Evolutionary conservation across 1,140 invertebrate genomes (phyloP).

Genomic region (Drosophila asahinai): DNA sequence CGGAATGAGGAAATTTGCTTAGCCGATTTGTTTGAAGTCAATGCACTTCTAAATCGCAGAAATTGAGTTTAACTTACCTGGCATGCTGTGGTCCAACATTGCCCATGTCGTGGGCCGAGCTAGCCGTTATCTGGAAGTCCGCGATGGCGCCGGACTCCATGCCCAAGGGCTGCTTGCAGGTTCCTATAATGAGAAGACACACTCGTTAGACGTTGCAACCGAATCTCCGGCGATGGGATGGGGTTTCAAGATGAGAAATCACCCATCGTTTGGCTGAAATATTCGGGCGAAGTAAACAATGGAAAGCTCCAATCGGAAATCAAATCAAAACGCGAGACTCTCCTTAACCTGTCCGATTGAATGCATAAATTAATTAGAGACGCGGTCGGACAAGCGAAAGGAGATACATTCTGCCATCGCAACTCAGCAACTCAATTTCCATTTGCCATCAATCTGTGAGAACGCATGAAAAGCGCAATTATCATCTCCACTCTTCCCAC

Average conservation of each 20-base stretch:
- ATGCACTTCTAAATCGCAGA: conserved; percentile 1
- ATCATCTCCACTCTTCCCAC: conserved; percentile 55
- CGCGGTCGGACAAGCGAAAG: conserved; percentile 19
- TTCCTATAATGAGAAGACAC: conserved; percentile 87
- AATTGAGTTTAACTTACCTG: conserved; percentile 88
- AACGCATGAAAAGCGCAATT: conserved; percentile 78
- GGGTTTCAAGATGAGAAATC: conserved; percentile 37
- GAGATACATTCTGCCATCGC: conserved; percentile 29
- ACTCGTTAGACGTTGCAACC: conserved; percentile 25
- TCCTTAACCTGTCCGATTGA: conserved; percentile 51
- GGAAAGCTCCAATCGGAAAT: conserved; percentile 47
- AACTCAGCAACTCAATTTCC: conserved; percentile 67
- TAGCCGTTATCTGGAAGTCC: conserved; percentile 93
- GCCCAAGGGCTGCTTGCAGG: conserved; percentile 93
- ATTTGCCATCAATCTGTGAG: conserved; percentile 69
- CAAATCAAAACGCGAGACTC: conserved; percentile 45
- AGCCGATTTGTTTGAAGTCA: neutral
- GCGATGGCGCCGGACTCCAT: conserved; percentile 96
- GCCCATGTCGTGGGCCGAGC: conserved; percentile 95
- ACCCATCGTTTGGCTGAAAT: conserved; percentile 52
- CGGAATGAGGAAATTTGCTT: conserved; percentile 3
- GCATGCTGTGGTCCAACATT: conserved; percentile 96
- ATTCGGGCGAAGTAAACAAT: conserved; percentile 41
- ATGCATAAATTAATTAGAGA: conserved; percentile 70
- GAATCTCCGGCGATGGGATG: conserved; percentile 16